phyloP scores from a whole-genome alignment of 2,113 vertebrate species.

The Antechinus flavipes region DNA sequence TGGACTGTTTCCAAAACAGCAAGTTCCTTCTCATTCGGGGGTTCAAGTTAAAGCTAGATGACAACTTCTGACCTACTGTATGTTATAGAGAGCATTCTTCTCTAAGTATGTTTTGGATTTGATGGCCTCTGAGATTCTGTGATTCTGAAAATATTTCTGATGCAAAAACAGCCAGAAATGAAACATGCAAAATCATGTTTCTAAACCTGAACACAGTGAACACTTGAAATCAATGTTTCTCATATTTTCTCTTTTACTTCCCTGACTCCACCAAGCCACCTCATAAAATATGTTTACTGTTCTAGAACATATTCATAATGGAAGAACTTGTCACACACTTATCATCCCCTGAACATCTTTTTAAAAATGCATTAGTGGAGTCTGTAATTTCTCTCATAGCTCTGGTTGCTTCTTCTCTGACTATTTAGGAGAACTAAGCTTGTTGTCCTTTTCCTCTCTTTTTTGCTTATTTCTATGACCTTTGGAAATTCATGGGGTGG shows the following conservation, averaged over 20 bases:
- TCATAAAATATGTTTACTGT: not conserved
- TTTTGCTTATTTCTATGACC: constrained; percentile 49
- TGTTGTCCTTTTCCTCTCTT: not conserved
- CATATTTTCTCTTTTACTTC: not conserved
- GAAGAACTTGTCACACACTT: not conserved
- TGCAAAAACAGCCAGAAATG: not conserved
- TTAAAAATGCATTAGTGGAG: not conserved
- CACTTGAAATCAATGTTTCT: not conserved
- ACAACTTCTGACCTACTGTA: not conserved
- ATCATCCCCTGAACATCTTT: not conserved
- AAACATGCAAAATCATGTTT: not conserved
- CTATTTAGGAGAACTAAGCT: constrained; percentile 17
- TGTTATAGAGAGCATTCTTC: not conserved
- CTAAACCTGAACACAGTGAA: constrained; percentile 33
- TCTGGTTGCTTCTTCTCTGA: not conserved
- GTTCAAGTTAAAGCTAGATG: not conserved
- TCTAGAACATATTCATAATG: not conserved
- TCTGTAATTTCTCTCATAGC: not conserved
- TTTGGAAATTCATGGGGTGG: constrained; percentile 11
- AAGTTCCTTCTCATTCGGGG: not conserved
- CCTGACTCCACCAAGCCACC: constrained; percentile 16
- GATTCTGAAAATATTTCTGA: not conserved
- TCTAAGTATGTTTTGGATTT: not conserved
- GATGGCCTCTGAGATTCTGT: not conserved
- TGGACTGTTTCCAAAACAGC: not conserved